Conservation (phyloP, 2,888 invertebrate genomes). For the Teinopalpus imperialis region DNA sequence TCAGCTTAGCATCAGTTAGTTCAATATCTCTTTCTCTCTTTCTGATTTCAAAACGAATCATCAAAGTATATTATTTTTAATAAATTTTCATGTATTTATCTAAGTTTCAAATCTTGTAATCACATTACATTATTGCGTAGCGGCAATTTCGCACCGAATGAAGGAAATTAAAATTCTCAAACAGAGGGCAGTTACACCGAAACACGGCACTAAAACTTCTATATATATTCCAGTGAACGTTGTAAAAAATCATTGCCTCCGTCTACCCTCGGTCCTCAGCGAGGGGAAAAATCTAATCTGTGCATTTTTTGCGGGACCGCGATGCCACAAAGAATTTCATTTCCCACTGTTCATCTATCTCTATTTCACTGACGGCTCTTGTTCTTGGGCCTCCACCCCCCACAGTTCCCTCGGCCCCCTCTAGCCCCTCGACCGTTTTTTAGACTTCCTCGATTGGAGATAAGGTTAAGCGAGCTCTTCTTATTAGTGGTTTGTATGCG, state of each 20-base stretch:
- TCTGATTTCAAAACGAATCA: no score
- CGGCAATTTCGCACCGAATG: conserved; percentile 50
- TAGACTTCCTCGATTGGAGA: conserved; percentile 79
- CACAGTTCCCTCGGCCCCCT: conserved; percentile 39
- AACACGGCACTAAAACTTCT: conserved; percentile 78
- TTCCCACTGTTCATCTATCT: conserved; percentile 83
- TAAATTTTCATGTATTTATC: not conserved
- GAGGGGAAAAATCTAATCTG: conserved; percentile 83
- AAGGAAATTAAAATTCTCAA: conserved; percentile 80
- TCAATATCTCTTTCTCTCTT: no score
- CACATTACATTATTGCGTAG: conserved; percentile 31
- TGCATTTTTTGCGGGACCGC: conserved; percentile 83
- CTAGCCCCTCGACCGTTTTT: conserved; percentile 62
- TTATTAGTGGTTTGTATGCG: conserved; percentile 73
- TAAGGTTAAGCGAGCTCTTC: conserved; percentile 78
- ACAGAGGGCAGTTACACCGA: conserved; percentile 77
- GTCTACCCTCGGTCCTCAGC: conserved; percentile 66
- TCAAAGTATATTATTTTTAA: no score
- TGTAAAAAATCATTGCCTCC: conserved; percentile 82
- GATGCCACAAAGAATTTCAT: conserved; percentile 83
- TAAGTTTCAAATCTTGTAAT: conserved; percentile 12
- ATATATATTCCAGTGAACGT: conserved; percentile 76
- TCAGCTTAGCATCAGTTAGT: no score
- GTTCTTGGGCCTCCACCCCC: conserved; percentile 68
- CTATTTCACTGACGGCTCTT: conserved; percentile 82